phyloP scores from a whole-genome alignment of 2,113 vertebrate species.

The Gallinago jamesoni region DNA sequence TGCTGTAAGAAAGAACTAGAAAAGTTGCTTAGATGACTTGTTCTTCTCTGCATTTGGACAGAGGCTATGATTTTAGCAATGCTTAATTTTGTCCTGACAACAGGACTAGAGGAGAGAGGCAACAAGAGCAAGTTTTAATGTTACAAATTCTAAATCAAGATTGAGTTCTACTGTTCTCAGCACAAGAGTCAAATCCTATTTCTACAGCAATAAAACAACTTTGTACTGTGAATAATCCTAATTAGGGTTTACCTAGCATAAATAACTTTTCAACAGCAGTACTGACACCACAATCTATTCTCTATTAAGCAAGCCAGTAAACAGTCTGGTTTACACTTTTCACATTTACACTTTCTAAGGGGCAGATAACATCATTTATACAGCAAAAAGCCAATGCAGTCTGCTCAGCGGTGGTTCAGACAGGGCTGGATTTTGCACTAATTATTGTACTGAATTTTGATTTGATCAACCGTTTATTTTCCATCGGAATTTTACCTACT shows the following conservation, averaged over 20 bases:
- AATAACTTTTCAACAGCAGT: neutral
- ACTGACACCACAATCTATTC: neutral
- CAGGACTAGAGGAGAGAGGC: neutral
- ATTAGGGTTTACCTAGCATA: neutral
- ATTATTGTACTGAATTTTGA: neutral
- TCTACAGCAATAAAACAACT: neutral
- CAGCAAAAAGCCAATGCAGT: neutral
- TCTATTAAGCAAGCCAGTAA: neutral
- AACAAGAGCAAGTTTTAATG: neutral
- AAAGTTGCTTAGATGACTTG: neutral
- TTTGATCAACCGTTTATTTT: neutral
- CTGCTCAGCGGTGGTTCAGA: neutral
- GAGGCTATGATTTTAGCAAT: neutral
- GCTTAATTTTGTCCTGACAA: neutral
- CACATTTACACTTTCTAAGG: neutral
- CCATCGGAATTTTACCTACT: neutral
- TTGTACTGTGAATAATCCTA: neutral
- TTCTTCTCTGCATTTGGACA: neutral
- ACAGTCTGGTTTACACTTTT: neutral
- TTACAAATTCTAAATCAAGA: neutral
- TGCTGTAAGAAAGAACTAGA: neutral
- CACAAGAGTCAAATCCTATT: constrained; percentile 13
- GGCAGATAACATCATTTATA: neutral
- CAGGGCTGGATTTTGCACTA: neutral
- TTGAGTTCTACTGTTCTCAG: neutral